phyloP scores from a whole-genome alignment of 2,888 invertebrate genomes.

The Oxystoma pomonae region DNA sequence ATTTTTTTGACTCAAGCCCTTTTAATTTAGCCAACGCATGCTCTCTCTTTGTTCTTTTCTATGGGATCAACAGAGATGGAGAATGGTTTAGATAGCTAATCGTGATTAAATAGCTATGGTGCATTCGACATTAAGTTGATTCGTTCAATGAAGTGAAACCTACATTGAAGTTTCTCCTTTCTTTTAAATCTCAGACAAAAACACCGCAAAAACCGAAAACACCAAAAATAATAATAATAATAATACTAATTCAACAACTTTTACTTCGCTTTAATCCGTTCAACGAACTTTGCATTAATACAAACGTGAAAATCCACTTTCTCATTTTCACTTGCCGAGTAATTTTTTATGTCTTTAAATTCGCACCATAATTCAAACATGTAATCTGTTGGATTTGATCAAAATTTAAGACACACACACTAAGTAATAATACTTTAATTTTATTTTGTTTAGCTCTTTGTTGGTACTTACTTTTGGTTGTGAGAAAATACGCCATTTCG shows the following conservation, averaged over 20 bases:
- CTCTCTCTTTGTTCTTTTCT: too few species aligned
- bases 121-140: too few species aligned
- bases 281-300: background rate
- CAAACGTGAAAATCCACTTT: background rate
- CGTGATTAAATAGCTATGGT: too few species aligned
- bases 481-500: background rate
- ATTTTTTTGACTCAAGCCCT: too few species aligned
- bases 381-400: background rate
- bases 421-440: background rate
- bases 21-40: too few species aligned
- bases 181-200: too few species aligned
- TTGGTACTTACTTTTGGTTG: background rate
- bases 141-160: too few species aligned
- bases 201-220: too few species aligned
- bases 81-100: too few species aligned
- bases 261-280: background rate
- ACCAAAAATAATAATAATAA: too few species aligned
- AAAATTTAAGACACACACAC: background rate
- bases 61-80: too few species aligned
- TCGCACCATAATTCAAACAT: background rate
- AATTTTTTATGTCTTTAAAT: background rate
- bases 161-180: too few species aligned
- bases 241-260: background rate
- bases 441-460: background rate
- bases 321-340: background rate